Evolutionary conservation across 1,140 invertebrate species (phyloP).

Genomic region (Diploscapter pachys): DNA sequence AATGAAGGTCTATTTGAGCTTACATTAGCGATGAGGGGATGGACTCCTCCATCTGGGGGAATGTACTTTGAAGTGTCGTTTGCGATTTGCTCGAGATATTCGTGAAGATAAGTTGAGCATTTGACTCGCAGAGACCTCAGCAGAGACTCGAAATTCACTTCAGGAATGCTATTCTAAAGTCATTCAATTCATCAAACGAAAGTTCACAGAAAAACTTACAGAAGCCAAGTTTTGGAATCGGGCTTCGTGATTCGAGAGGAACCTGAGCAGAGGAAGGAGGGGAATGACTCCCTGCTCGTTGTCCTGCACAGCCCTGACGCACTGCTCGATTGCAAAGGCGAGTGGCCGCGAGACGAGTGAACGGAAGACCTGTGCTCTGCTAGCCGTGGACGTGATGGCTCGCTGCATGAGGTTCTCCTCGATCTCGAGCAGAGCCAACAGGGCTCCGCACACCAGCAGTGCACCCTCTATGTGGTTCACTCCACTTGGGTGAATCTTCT

Average conservation of each 20-base stretch:
- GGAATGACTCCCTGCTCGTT: conserved; percentile 26
- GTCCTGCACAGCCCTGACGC: conserved; percentile 22
- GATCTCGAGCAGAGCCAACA: conserved; percentile 11
- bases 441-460: conserved; percentile 13
- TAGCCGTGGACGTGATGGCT: conserved; percentile 45
- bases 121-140: conserved; percentile 25
- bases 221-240: conserved; percentile 21
- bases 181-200: not conserved
- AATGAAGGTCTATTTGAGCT: conserved; percentile 4
- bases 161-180: conserved; percentile 14
- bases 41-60: conserved; percentile 41
- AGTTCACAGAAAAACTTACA: conserved; percentile 4
- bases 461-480: not conserved
- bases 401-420: conserved; percentile 27
- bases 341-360: conserved; percentile 46
- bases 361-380: conserved; percentile 48
- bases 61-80: conserved; percentile 33
- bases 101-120: conserved; percentile 19
- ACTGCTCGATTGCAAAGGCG: conserved; percentile 31
- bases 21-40: conserved; percentile 39
- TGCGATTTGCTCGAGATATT: conserved; percentile 25
- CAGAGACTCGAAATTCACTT: conserved; percentile 28
- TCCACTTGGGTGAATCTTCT: not conserved
- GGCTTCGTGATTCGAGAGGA: conserved; percentile 27
- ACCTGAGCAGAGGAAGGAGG: conserved; percentile 28